Percentiles rank a stretch among this genome's conserved stretches.
Conservation (phyloP, 2,797 vertebrate genomes). For the Anolis apletophallus region DNA sequence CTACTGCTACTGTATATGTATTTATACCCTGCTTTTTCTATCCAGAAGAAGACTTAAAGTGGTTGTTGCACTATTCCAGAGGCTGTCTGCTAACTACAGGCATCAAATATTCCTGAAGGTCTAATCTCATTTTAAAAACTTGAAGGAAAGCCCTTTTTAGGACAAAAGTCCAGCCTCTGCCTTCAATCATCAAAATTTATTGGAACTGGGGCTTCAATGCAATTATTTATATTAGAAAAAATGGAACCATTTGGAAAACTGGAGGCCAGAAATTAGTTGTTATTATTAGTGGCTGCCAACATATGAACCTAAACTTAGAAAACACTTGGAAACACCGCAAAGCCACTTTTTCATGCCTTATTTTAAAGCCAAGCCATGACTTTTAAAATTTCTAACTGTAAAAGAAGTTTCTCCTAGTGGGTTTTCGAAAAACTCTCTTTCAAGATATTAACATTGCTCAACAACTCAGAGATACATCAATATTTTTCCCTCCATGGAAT, state of each 20-base stretch:
- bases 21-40: no score
- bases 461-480: background rate
- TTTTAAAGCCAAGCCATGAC: no score
- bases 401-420: no score
- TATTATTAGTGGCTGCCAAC: background rate
- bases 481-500: background rate
- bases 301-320: no score
- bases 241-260: background rate
- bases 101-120: background rate
- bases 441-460: background rate
- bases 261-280: background rate
- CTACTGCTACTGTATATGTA: no score
- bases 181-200: slow-evolving; percentile 20
- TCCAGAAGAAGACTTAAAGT: no score
- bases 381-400: no score
- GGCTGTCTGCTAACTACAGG: no score
- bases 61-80: no score
- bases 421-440: no score
- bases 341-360: no score
- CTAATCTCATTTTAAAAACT: slow-evolving; percentile 52
- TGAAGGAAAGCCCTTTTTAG: slow-evolving; percentile 61
- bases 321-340: no score
- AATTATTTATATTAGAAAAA: background rate
- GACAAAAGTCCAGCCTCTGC: slow-evolving; percentile 6
- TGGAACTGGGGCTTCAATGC: background rate